Evolutionary conservation across 2,888 invertebrate genomes (phyloP), one percentile per base, ranked within the genome.

Genomic region (Holacanthella duospinosa): DNA sequence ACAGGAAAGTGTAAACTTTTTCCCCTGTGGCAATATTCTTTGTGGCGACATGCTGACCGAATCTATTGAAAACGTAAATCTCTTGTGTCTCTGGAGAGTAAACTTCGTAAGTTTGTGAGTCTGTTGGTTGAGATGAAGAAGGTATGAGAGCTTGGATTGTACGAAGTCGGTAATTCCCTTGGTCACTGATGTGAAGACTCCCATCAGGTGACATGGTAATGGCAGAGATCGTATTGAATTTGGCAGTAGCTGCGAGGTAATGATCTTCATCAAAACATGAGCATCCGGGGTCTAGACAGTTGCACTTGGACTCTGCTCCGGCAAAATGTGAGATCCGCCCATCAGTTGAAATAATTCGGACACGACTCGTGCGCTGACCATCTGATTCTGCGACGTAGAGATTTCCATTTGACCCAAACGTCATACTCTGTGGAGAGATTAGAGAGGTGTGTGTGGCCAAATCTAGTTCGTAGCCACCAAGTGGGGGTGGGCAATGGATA

Each of bases 341-440:
- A 77, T 94, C 94, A 0, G 94, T 94, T 1, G 89, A 90, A 61
- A 96, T 90, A 0, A 93, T 85, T 24, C 95, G 81, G 0, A 93
- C 86, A 59, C 95, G 82, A 77, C 97, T 95, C 60, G 95, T 90
- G 70, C 93, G 83, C 77, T 95, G 93, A 0, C 93, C 91, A 77
- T 96, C 95, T 74, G 93, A 93, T 77, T 97, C 96, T 0, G 95
- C 93, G 0, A 97, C 90, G 75, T 87, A 96, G 16, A 99, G 79
- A 75, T 93, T 87, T 2, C 96, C 96, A 55, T 90, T 86, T 0
- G 93, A 88, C 19, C 91, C 91, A 72, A 96, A 95, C 0, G 93
- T 88, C 60, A 99, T 89, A 74, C 93, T 93, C 75, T 94, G 92
- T 0, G 95, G 93, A 85, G 92, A 90, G 21, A 79, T 91, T 29